Conservation (phyloP, 2,797 vertebrate genomes). For the Hypotaenidia okinawae region DNA sequence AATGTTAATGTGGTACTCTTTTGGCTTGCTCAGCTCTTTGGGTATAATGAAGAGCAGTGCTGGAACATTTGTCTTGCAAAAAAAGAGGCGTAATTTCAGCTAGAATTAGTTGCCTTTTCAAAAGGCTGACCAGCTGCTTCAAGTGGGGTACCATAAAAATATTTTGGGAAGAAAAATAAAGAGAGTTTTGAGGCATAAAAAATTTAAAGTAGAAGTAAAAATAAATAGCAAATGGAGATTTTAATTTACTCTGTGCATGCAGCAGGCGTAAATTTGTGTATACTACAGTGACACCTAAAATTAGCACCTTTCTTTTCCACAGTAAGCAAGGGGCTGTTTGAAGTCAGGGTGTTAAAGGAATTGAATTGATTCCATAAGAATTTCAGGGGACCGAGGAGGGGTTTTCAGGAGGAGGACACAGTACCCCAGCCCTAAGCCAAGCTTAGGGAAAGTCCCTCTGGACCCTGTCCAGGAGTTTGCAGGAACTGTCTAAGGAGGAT, state of each 20-base stretch:
- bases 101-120: slow-evolving; percentile 47
- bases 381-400: neutral
- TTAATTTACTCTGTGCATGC: neutral
- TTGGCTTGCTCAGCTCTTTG: slow-evolving; percentile 30
- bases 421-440: neutral
- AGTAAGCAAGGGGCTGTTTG: neutral
- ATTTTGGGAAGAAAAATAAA: slow-evolving; percentile 20
- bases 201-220: slow-evolving; percentile 57
- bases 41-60: slow-evolving; percentile 20
- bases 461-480: neutral
- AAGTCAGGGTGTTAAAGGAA: neutral
- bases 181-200: slow-evolving; percentile 44
- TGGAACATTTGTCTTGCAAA: slow-evolving; percentile 38
- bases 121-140: slow-evolving; percentile 62
- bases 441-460: neutral
- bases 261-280: neutral
- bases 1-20: slow-evolving; percentile 18
- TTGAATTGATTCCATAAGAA: neutral
- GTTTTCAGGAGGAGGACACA: neutral
- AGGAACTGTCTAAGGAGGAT: neutral
- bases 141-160: slow-evolving; percentile 58
- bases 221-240: slow-evolving; percentile 16
- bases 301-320: neutral
- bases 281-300: neutral
- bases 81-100: slow-evolving; percentile 43